These are phyloP conservation scores for Mus pahari DNA, from an alignment of 2,113 vertebrate genomes.

Conservation along the genomic window DNA sequence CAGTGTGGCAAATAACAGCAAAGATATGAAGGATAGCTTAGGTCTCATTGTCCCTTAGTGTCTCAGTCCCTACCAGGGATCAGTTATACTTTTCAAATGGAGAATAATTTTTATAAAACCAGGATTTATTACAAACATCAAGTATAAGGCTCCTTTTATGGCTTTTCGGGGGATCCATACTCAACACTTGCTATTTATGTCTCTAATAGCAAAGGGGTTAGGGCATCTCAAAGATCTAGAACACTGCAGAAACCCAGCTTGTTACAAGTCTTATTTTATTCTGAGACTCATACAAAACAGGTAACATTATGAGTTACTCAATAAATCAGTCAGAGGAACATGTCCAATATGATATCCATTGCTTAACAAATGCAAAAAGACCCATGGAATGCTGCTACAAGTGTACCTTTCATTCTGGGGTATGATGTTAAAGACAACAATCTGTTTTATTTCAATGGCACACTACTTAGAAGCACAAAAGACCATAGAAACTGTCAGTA, in stretches of 20 bases:
- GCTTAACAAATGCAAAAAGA: background rate
- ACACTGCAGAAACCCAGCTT: background rate
- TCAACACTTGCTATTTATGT: background rate
- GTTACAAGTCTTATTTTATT: conserved; percentile 9
- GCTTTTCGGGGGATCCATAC: background rate
- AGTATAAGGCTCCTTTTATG: background rate
- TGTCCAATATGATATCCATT: background rate
- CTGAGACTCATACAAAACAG: conserved; percentile 6
- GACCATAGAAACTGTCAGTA: background rate
- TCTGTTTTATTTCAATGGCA: background rate
- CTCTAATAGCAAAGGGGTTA: background rate
- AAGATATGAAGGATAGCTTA: background rate
- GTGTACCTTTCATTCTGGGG: background rate
- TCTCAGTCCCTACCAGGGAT: background rate
- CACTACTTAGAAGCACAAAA: background rate
- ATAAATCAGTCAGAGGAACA: conserved; percentile 21
- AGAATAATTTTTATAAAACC: conserved; percentile 20
- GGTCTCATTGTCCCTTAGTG: background rate
- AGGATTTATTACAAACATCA: background rate
- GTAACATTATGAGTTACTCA: conserved; percentile 16
- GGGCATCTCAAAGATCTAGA: background rate
- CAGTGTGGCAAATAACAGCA: background rate
- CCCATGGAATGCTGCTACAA: background rate
- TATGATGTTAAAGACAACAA: background rate
- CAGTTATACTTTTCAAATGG: conserved; percentile 35